phyloP scores from a whole-genome alignment of 1,140 invertebrate species.

The Prorops nasuta region DNA sequence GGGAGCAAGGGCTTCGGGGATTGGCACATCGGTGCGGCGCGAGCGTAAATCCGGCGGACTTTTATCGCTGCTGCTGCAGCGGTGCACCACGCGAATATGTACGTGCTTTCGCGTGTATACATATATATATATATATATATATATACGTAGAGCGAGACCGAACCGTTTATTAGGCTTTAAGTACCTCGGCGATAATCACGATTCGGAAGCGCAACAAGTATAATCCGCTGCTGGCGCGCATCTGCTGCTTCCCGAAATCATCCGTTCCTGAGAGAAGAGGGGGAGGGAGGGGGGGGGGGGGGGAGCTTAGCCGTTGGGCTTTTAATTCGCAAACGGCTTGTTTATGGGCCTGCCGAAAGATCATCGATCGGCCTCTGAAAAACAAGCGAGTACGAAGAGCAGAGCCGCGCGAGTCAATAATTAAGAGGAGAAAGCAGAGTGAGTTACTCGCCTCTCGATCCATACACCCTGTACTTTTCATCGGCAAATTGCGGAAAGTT shows the following conservation, averaged over 20 bases:
- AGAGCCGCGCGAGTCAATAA: too few relatives aligned
- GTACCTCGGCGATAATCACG: constrained; percentile 12
- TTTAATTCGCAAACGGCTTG: constrained; percentile 13
- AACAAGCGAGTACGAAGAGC: neutral
- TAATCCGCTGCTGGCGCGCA: constrained; percentile 14
- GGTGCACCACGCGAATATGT: neutral
- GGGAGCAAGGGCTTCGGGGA: too few relatives aligned
- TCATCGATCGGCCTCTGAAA: constrained; percentile 7
- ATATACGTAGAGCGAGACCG: neutral
- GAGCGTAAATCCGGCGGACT: too few relatives aligned
- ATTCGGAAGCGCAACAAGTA: constrained; percentile 18
- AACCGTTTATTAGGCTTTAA: constrained; percentile 12
- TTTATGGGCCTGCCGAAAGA: neutral
- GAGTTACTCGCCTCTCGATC: too few relatives aligned
- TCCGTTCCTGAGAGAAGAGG: too few relatives aligned
- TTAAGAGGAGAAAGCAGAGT: too few relatives aligned
- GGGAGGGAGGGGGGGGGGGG: too few relatives aligned
- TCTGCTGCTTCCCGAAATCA: constrained; percentile 15
- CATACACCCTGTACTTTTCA: too few relatives aligned
- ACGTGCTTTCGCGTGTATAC: neutral
- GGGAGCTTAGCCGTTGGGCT: constrained; percentile 6
- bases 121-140: neutral
- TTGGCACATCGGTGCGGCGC: too few relatives aligned
- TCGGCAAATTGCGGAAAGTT: too few relatives aligned
- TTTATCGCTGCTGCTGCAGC: too few relatives aligned